Evolutionary conservation across 2,797 vertebrate genomes (phyloP).

Genomic region (Liasis olivaceus): DNA sequence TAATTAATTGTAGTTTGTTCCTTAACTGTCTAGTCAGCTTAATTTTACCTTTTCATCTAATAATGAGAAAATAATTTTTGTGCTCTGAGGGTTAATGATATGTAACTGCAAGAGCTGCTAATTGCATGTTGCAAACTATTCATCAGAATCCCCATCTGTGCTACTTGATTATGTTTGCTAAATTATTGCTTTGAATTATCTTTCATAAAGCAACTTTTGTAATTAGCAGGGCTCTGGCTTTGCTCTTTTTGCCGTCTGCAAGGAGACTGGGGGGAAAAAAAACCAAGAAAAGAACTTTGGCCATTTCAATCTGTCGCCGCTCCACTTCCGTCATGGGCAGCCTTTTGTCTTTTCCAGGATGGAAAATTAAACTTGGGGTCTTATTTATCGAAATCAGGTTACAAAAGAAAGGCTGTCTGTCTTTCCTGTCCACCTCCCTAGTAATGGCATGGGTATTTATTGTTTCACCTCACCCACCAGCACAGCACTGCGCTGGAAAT

Average conservation of each 20-base stretch:
- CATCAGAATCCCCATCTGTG: constrained; percentile 99
- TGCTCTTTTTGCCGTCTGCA: constrained; percentile 87
- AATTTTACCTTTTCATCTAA: constrained; percentile 96
- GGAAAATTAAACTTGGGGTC: constrained; percentile 67
- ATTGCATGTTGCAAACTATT: constrained; percentile 99
- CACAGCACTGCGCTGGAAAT: neutral
- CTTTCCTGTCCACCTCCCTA: constrained; percentile 23
- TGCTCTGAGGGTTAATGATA: constrained; percentile 99
- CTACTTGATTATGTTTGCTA: constrained; percentile 97
- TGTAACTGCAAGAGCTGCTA: constrained; percentile 97
- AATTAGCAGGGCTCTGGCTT: constrained; percentile 90
- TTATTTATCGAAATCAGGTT: constrained; percentile 50
- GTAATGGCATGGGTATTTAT: neutral
- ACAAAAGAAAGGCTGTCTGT: too few relatives aligned
- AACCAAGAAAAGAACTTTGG: constrained; percentile 65
- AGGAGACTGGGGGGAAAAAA: constrained; percentile 68
- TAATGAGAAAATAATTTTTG: constrained; percentile 99
- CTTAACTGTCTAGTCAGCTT: constrained; percentile 98
- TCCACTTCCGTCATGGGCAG: constrained; percentile 59
- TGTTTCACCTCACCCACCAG: neutral
- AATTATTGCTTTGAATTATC: constrained; percentile 99
- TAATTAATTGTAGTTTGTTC: constrained; percentile 88
- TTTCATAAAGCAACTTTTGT: constrained; percentile 99
- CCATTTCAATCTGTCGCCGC: constrained; percentile 75
- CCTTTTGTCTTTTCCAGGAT: constrained; percentile 59